Percentiles rank a stretch among this genome's conserved stretches.
These are phyloP conservation scores for Epistrophe eligans DNA, from an alignment of 2,888 invertebrate genomes.

Conservation along the genomic window DNA sequence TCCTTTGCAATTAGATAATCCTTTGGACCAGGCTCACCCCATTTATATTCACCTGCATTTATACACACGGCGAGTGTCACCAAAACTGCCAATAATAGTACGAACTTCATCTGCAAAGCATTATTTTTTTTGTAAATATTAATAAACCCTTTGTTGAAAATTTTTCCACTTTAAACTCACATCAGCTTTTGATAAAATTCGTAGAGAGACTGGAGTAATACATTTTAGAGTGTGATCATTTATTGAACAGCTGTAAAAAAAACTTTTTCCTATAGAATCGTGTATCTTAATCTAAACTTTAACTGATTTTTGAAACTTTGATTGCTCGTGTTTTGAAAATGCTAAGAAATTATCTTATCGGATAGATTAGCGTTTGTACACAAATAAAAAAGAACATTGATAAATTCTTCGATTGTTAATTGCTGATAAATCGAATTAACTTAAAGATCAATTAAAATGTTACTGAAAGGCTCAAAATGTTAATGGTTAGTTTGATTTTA, in stretches of 20 bases:
- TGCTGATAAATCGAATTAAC: neutral
- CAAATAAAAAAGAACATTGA: neutral
- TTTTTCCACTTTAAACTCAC: neutral
- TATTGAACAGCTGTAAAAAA: constrained; percentile 4
- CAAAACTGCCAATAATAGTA: constrained; percentile 40
- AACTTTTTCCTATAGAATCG: neutral
- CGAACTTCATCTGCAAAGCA: constrained; percentile 53
- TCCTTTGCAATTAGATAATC: constrained; percentile 79
- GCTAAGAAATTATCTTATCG: neutral
- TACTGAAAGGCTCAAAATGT: neutral
- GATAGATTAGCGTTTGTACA: neutral
- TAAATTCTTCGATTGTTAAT: neutral
- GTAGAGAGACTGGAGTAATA: neutral
- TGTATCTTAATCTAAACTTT: neutral
- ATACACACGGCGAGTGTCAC: constrained; percentile 66
- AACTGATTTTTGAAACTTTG: neutral
- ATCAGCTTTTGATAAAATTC: neutral
- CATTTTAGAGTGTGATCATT: neutral
- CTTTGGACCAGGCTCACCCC: constrained; percentile 78
- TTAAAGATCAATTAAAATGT: neutral
- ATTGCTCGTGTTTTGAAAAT: neutral
- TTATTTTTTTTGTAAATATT: neutral
- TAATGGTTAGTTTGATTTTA: neutral
- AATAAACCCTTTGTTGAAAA: neutral
- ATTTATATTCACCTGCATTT: constrained; percentile 79